Evolutionary conservation across 2,888 invertebrate genomes (phyloP).

Genomic region (Netelia virgata): DNA sequence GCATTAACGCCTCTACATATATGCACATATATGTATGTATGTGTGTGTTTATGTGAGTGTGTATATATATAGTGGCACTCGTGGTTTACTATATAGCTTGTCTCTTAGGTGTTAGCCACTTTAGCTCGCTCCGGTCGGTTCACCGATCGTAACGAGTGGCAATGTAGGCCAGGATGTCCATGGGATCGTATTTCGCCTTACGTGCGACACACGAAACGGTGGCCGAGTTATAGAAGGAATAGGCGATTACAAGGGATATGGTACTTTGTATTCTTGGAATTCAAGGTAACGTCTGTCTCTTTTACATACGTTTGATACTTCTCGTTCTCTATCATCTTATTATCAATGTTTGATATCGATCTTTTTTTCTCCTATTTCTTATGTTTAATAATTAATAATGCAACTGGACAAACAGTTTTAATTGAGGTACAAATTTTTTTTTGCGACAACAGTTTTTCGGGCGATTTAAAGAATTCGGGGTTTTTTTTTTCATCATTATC

Average conservation of each 20-base stretch:
- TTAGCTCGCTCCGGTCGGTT: constrained; percentile 24
- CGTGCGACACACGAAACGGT: constrained; percentile 83
- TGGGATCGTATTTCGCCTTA: constrained; percentile 83
- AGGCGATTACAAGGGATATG: constrained; percentile 83
- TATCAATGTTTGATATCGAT: not conserved
- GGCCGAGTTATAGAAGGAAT: constrained; percentile 80
- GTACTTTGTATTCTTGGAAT: constrained; percentile 80
- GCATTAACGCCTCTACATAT: constrained; percentile 1
- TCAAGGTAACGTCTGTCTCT: constrained; percentile 71
- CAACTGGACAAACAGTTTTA: not conserved
- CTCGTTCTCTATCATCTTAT: not conserved
- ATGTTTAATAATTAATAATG: constrained; percentile 11
- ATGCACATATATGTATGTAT: not conserved
- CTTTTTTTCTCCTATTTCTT: not conserved
- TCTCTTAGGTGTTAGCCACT: not conserved
- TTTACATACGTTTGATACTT: constrained; percentile 23
- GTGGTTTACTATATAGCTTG: not conserved
- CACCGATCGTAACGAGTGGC: constrained; percentile 77
- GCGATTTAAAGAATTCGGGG: not conserved
- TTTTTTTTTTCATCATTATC: not conserved
- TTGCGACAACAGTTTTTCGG: too few species aligned
- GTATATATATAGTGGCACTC: constrained; percentile 1
- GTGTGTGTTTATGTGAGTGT: not conserved
- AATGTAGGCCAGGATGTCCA: constrained; percentile 84
- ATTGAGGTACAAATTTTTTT: not conserved